Base-by-base conservation (phyloP, 2,888 invertebrate species). In the Caenorhabditis drosophilae region DNA sequence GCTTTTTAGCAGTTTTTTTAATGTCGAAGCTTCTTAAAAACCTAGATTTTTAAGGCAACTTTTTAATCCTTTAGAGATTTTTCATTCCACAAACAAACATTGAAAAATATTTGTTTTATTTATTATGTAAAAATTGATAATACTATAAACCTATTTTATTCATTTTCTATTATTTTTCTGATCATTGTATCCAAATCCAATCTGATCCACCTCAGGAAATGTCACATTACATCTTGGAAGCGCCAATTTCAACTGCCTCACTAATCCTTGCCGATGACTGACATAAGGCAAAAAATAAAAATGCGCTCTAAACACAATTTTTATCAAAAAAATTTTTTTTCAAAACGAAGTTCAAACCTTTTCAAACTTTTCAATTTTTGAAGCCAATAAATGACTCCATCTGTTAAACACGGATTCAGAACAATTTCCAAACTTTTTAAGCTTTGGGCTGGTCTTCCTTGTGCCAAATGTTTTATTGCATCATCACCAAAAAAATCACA, bases 401-500 rank as follows among this genome's bases (percentile, higher is more conserved):
- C 80, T 4, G 79, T 68, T 3, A 80, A 16, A 40, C 60, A 67
- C 7, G 79, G 78, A 46, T 80, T 80, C 27, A 79, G 58, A 0
- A 74, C 75, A 12, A 80, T 78, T 67, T 80, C 80, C 46, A 81
- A 59, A 44, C 80, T 73, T 25, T 57, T 59, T 7, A 81, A 36
- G 11, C 76, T 77, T 34, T 57, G 31, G 1, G 71, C 69, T 0
- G 77, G 62, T 25, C 78, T 38, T 15, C 81, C 79, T 47, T 68
- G 50, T 1, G 79, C 75, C 50, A 81, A 47, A 34, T 70, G 66
- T 35, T 72, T 45, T 20, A 81, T 36, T 12, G 71, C 81, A 15
- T 73, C 74, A 49, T 81, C 78, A 2, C 77, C 78, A 45, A 81
- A 81, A 64, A 78, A 82, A 46, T 82, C 79, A 47, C 80, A 81